phyloP scores from a whole-genome alignment of 1,140 invertebrate genomes.

The Chironomus tepperi region DNA sequence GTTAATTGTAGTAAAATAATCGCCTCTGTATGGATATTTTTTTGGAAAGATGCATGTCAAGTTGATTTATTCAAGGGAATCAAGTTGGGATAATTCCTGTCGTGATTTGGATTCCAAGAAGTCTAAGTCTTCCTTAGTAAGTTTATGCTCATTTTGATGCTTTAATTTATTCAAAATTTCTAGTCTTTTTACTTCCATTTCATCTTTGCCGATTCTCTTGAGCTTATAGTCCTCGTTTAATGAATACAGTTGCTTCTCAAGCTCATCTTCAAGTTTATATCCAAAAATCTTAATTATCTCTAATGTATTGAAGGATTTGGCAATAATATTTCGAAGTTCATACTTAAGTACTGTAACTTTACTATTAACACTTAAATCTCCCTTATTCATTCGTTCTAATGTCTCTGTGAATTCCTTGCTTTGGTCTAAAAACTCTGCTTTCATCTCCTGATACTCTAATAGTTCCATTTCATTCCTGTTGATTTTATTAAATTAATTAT shows the following conservation, averaged over 20 bases:
- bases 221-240: slow-evolving; percentile 10
- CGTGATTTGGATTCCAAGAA: background rate
- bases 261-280: background rate
- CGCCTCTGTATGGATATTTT: too few species aligned
- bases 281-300: background rate
- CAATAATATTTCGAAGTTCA: background rate
- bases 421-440: background rate
- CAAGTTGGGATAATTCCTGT: background rate
- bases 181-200: background rate
- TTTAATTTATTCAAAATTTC: slow-evolving; percentile 4
- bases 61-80: background rate
- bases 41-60: background rate
- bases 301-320: background rate
- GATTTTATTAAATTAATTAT: background rate
- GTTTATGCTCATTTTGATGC: background rate
- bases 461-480: background rate
- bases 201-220: background rate
- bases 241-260: background rate
- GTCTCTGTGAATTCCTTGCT: background rate
- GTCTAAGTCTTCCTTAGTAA: background rate
- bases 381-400: background rate
- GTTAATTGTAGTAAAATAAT: too few species aligned
- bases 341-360: slow-evolving; percentile 2
- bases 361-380: background rate
- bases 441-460: background rate